These are phyloP conservation scores for Aphodius granarius DNA, from an alignment of 2,888 invertebrate genomes.

Conservation along the genomic window DNA sequence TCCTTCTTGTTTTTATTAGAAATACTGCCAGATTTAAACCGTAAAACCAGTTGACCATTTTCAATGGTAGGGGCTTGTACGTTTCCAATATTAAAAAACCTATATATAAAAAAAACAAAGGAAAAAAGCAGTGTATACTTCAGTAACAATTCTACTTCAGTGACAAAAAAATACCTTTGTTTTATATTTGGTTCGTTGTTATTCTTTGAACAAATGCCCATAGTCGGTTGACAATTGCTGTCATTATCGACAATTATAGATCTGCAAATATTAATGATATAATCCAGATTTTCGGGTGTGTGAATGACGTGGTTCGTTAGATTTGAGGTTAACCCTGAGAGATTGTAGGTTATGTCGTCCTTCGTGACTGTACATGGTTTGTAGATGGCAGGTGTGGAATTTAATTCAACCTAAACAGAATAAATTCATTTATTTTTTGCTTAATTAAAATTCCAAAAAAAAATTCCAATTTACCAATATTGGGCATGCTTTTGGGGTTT, in stretches of 20 bases:
- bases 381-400: background rate
- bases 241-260: background rate
- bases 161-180: background rate
- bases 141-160: background rate
- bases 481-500: background rate
- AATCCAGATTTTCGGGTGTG: background rate
- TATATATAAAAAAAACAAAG: background rate
- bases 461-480: background rate
- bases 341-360: background rate
- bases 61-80: background rate
- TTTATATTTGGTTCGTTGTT: background rate
- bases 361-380: background rate
- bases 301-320: background rate
- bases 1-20: too few relatives aligned
- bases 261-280: background rate
- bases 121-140: background rate
- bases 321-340: background rate
- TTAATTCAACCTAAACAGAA: background rate
- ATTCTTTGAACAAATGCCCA: constrained; percentile 7
- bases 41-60: background rate
- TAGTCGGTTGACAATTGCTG: background rate
- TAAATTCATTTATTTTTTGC: background rate
- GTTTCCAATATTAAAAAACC: background rate
- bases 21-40: background rate
- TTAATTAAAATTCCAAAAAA: background rate